phyloP scores from a whole-genome alignment of 2,797 vertebrate genomes.

The Moxostoma hubbsi region DNA sequence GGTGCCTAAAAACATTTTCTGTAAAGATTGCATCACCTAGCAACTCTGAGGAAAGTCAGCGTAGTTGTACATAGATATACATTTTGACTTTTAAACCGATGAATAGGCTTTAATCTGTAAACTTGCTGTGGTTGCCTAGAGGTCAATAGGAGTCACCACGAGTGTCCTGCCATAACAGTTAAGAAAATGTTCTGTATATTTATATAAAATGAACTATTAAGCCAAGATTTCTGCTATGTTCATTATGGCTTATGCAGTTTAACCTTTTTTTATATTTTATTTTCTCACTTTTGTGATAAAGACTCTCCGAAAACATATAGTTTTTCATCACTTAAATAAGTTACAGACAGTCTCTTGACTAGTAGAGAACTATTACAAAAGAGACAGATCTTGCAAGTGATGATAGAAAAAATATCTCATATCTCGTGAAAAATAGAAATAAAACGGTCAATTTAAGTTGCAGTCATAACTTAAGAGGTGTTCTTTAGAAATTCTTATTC shows the following conservation, averaged over 20 bases:
- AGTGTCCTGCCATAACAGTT: constrained; percentile 22
- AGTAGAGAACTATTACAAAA: constrained; percentile 1
- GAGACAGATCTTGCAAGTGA: background rate
- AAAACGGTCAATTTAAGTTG: constrained; percentile 11
- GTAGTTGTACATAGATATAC: constrained; percentile 44
- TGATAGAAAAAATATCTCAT: background rate
- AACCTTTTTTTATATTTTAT: background rate
- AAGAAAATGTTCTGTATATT: constrained; percentile 36
- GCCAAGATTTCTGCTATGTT: constrained; percentile 39
- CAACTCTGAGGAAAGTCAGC: constrained; percentile 31
- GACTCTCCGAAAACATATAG: constrained; percentile 20
- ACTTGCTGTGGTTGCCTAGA: constrained; percentile 38
- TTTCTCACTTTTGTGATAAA: constrained; percentile 16
- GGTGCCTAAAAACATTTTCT: constrained; percentile 60
- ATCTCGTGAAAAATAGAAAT: background rate
- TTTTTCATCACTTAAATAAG: constrained; percentile 31
- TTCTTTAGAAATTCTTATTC: constrained; percentile 41
- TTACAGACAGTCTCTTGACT: constrained; percentile 12
- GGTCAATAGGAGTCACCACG: constrained; percentile 28
- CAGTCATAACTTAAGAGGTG: background rate
- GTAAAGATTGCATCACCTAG: constrained; percentile 43
- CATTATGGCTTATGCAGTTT: background rate
- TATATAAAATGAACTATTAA: constrained; percentile 48
- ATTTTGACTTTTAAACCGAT: constrained; percentile 12
- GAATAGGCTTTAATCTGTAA: constrained; percentile 38